phyloP scores from a whole-genome alignment of 2,888 invertebrate species.

The Copidosoma aretas region DNA sequence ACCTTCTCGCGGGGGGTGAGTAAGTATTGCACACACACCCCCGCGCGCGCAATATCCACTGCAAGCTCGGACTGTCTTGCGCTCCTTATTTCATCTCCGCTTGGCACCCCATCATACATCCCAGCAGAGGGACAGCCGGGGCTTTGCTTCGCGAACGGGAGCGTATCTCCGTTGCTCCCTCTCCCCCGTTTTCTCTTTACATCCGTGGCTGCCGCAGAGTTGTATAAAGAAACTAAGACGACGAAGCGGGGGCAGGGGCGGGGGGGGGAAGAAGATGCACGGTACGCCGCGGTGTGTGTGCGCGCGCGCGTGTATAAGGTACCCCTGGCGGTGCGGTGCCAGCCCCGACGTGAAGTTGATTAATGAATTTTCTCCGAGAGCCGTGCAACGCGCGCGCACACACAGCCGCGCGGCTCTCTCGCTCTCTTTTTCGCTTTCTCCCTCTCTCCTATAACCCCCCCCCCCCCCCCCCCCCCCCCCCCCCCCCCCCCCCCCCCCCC shows the following conservation, averaged over 20 bases:
- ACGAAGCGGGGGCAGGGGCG: not conserved
- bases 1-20: constrained; percentile 8
- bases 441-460: constrained; percentile 15
- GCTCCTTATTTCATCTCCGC: constrained; percentile 36
- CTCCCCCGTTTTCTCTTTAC: constrained; percentile 25
- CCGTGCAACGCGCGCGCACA: constrained; percentile 40
- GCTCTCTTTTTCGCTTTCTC: constrained; percentile 7
- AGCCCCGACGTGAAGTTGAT: constrained; percentile 62
- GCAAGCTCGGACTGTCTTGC: constrained; percentile 9
- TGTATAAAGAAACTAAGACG: constrained; percentile 28
- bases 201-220: constrained; percentile 15
- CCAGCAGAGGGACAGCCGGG: constrained; percentile 33
- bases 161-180: constrained; percentile 41
- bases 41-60: no score
- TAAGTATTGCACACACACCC: no score
- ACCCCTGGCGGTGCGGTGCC: constrained; percentile 60
- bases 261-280: constrained; percentile 26
- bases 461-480: constrained; percentile 10
- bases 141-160: constrained; percentile 41
- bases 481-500: constrained; percentile 12
- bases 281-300: constrained; percentile 12
- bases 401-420: not conserved
- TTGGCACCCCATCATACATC: constrained; percentile 12
- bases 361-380: constrained; percentile 60
- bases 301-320: constrained; percentile 47